These are phyloP conservation scores for Epicauta chinensis DNA, from an alignment of 1,140 invertebrate genomes.

Conservation along the genomic window DNA sequence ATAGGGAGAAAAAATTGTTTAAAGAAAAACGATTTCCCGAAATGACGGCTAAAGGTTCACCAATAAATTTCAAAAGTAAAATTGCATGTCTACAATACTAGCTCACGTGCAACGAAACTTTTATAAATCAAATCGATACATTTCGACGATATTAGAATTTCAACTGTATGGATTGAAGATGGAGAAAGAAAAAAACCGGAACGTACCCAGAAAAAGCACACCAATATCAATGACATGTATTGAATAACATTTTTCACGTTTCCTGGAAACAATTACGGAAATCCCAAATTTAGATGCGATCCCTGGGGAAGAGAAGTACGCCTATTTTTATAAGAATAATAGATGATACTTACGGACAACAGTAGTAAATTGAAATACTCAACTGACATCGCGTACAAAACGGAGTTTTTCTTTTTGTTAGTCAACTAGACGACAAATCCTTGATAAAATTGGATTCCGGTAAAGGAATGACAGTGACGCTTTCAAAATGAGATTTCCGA, in stretches of 20 bases:
- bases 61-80: constrained; percentile 18
- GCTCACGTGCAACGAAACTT: constrained; percentile 1
- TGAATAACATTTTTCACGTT: too few relatives aligned
- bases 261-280: too few relatives aligned
- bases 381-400: too few relatives aligned
- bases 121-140: constrained; percentile 8
- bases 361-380: too few relatives aligned
- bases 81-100: constrained; percentile 5
- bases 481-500: constrained; percentile 11
- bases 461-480: constrained; percentile 2
- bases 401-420: not conserved
- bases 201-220: too few relatives aligned
- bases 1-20: not conserved
- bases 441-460: constrained; percentile 11
- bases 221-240: too few relatives aligned
- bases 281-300: too few relatives aligned
- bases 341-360: too few relatives aligned
- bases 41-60: not conserved
- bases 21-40: constrained; percentile 13
- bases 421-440: constrained; percentile 2
- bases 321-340: too few relatives aligned
- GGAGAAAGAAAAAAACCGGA: too few relatives aligned
- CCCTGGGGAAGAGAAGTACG: too few relatives aligned
- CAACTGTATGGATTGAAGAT: too few relatives aligned
- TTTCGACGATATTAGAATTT: not conserved